phyloP scores from a whole-genome alignment of 2,888 invertebrate species.

The Acleris laterana region DNA sequence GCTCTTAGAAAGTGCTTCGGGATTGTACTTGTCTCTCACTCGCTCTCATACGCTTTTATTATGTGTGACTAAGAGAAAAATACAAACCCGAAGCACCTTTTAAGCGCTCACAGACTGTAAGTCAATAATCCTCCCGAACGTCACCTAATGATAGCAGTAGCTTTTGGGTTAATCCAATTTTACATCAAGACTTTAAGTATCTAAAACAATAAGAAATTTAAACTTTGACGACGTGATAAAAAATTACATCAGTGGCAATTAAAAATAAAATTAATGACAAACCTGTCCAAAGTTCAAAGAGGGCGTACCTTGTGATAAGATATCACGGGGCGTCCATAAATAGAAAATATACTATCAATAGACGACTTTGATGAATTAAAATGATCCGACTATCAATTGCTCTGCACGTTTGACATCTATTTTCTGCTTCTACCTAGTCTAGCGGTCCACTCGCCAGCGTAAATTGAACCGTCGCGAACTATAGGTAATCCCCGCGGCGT shows the following conservation, averaged over 20 bases:
- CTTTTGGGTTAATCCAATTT: too few relatives aligned
- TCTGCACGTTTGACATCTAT: constrained; percentile 37
- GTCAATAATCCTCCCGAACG: too few relatives aligned
- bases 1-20: too few relatives aligned
- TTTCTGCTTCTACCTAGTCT: constrained; percentile 38
- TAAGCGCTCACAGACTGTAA: too few relatives aligned
- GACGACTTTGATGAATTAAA: constrained; percentile 42
- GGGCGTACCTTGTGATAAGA: not conserved
- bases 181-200: too few relatives aligned
- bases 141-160: too few relatives aligned
- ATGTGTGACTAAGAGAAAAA: too few relatives aligned
- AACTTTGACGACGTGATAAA: not conserved
- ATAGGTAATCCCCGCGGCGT: constrained; percentile 11
- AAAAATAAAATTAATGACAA: constrained; percentile 2
- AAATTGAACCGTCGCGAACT: constrained; percentile 30
- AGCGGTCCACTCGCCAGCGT: constrained; percentile 33
- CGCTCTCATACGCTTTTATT: too few relatives aligned
- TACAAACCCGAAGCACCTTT: too few relatives aligned
- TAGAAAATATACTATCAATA: constrained; percentile 40
- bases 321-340: constrained; percentile 25
- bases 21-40: too few relatives aligned
- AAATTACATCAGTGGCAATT: not conserved
- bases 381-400: constrained; percentile 40
- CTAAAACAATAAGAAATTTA: too few relatives aligned
- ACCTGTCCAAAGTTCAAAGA: not conserved